These are phyloP conservation scores for Tenthredo amoena DNA, from an alignment of 2,888 invertebrate species.

Conservation along the genomic window DNA sequence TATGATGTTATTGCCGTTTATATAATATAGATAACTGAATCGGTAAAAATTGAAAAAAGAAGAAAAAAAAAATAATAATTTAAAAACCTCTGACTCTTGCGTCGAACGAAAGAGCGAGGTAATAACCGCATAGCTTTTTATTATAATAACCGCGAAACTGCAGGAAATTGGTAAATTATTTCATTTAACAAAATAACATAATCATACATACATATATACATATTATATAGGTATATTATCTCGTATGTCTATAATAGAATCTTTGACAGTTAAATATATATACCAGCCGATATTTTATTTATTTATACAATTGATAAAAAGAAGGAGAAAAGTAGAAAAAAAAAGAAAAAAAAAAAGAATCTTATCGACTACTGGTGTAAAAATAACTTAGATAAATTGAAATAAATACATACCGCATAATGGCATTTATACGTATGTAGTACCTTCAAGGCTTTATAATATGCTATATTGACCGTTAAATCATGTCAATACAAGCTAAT, in stretches of 20 bases:
- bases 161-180: neutral
- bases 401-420: neutral
- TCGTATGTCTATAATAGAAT: neutral
- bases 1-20: neutral
- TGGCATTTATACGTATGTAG: too few species aligned
- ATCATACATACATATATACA: neutral
- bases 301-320: neutral
- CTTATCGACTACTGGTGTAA: neutral
- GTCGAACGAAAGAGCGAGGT: constrained; percentile 2
- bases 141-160: neutral
- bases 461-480: neutral
- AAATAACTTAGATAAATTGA: neutral
- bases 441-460: neutral
- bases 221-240: neutral
- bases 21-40: neutral
- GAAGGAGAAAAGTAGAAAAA: neutral
- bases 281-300: constrained; percentile 17
- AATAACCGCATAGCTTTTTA: neutral
- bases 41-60: neutral
- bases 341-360: neutral
- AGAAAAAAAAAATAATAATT: neutral
- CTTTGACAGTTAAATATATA: neutral
- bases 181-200: neutral
- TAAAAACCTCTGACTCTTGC: neutral
- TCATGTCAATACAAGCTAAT: constrained; percentile 1